Conservation (phyloP, 2,888 invertebrate species). For the Leucozona laternaria region DNA sequence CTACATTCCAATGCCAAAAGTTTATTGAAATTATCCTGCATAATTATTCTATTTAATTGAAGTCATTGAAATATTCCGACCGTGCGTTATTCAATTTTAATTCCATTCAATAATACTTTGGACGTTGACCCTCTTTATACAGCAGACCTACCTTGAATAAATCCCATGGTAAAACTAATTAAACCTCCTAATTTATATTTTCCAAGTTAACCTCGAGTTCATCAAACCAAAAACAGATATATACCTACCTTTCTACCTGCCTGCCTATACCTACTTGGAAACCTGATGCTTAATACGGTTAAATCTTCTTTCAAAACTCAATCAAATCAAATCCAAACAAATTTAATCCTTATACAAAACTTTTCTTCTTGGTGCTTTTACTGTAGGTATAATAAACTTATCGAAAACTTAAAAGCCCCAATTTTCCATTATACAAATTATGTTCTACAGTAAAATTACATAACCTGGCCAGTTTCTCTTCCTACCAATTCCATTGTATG, state of each 20-base stretch:
- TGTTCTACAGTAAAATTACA: conserved; percentile 7
- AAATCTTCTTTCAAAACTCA: conserved; percentile 28
- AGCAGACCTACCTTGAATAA: neutral
- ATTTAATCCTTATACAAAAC: conserved; percentile 4
- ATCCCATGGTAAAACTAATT: neutral
- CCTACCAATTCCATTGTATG: neutral
- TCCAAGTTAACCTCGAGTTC: neutral
- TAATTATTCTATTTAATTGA: too few species aligned
- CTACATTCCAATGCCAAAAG: too few species aligned
- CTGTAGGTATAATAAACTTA: conserved; percentile 40
- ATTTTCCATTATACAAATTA: conserved; percentile 37
- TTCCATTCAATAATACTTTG: neutral
- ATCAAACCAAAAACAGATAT: neutral
- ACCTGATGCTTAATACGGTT: neutral
- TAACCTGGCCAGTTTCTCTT: neutral
- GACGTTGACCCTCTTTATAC: neutral
- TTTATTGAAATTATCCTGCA: too few species aligned
- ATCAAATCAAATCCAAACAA: conserved; percentile 23
- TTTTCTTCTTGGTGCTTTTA: neutral
- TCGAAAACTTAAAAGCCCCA: conserved; percentile 30
- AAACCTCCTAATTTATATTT: neutral
- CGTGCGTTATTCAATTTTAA: too few species aligned
- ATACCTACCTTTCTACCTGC: neutral
- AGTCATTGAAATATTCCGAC: too few species aligned
- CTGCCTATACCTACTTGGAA: too few species aligned